Evolutionary conservation across 2,113 vertebrate species (phyloP).

Genomic region (Glareola pratincola): DNA sequence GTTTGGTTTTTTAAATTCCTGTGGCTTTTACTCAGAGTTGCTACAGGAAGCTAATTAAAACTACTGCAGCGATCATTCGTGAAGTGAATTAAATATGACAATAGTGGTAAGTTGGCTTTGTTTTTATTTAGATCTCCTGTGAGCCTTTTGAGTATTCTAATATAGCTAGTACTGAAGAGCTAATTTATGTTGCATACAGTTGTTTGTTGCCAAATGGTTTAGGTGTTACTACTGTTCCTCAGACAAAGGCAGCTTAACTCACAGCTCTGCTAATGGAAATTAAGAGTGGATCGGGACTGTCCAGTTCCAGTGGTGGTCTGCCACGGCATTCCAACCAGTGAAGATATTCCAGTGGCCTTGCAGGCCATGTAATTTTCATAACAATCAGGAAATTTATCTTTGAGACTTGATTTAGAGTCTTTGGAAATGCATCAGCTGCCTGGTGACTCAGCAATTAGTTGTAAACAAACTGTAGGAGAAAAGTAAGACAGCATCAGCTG

Average conservation of each 20-base stretch:
- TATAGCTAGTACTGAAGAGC: neutral
- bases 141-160: neutral
- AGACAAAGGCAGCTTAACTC: neutral
- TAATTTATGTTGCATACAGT: neutral
- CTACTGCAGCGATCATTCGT: neutral
- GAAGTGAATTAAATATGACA: neutral
- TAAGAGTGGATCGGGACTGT: neutral
- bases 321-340: neutral
- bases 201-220: neutral
- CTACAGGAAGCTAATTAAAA: neutral
- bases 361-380: neutral
- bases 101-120: neutral
- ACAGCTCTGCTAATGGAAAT: neutral
- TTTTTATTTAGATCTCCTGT: neutral
- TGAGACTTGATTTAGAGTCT: neutral
- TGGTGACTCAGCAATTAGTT: conserved; percentile 64
- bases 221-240: neutral
- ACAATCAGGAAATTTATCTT: neutral
- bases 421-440: conserved; percentile 25
- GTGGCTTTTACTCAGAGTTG: neutral
- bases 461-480: conserved; percentile 48
- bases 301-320: neutral
- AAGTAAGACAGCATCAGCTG: neutral
- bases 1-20: neutral
- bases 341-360: neutral